Evolutionary conservation across 2,797 vertebrate genomes (phyloP).

Genomic region (Notamacropus eugenii): DNA sequence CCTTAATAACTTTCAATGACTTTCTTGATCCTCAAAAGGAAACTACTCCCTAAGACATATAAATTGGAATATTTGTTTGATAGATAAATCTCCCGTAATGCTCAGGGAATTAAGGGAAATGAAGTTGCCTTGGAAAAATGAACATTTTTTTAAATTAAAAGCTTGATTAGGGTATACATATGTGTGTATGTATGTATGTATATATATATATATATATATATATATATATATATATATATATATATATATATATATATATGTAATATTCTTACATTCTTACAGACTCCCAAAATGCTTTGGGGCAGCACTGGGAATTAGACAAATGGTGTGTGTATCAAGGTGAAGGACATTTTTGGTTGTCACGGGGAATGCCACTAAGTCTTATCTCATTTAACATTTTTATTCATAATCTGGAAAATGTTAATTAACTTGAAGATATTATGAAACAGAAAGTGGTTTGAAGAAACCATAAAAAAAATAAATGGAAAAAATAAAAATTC

Average conservation of each 20-base stretch:
- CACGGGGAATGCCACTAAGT: neutral
- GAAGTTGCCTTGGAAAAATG: neutral
- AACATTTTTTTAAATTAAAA: neutral
- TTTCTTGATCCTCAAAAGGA: neutral
- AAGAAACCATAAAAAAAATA: neutral
- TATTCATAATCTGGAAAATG: neutral
- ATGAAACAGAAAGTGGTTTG: neutral
- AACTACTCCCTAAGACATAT: neutral
- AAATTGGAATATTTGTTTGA: neutral
- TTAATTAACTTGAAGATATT: neutral
- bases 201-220: too few relatives aligned
- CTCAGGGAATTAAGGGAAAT: neutral
- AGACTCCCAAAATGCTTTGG: neutral
- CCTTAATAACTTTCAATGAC: neutral
- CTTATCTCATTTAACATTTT: neutral
- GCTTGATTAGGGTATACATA: neutral
- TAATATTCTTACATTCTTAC: too few relatives aligned
- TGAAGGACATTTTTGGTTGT: neutral
- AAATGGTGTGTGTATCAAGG: neutral
- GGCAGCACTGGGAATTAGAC: neutral
- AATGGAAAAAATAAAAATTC: neutral
- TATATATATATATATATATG: too few relatives aligned
- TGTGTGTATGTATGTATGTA: too few relatives aligned
- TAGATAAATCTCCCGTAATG: neutral
- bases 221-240: too few relatives aligned